Evolutionary conservation across 2,888 invertebrate genomes (phyloP).

Genomic region (Drosophila colorata): DNA sequence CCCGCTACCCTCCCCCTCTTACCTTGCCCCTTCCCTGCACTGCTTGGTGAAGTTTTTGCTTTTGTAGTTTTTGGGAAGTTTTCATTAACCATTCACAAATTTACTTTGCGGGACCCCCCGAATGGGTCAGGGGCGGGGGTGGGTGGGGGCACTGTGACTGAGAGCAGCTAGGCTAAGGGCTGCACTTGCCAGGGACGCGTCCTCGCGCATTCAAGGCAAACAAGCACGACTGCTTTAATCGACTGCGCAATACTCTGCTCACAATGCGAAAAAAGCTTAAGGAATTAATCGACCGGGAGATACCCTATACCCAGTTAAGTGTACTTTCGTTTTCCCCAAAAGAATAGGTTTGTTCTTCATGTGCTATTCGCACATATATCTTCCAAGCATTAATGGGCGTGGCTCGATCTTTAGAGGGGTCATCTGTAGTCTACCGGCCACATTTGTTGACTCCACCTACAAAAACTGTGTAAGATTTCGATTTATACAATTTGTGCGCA

Average conservation of each 20-base stretch:
- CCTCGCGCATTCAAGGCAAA: slow-evolving; percentile 63
- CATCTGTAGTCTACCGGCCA: too few relatives aligned
- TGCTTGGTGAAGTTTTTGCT: slow-evolving; percentile 16
- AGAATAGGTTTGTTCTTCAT: too few relatives aligned
- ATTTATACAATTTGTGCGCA: too few relatives aligned
- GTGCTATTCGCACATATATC: too few relatives aligned
- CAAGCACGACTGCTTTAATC: background rate
- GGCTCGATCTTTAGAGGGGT: too few relatives aligned
- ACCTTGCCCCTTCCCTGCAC: background rate
- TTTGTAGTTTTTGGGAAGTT: slow-evolving; percentile 53
- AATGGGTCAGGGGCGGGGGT: too few relatives aligned
- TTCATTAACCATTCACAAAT: slow-evolving; percentile 83
- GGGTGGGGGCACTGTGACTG: background rate
- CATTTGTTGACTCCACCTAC: too few relatives aligned
- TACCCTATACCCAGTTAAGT: too few relatives aligned
- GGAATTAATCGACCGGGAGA: too few relatives aligned
- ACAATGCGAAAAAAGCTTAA: background rate
- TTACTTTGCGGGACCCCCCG: slow-evolving; percentile 71
- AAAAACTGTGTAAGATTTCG: too few relatives aligned
- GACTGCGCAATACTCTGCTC: slow-evolving; percentile 3
- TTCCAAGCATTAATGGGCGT: too few relatives aligned
- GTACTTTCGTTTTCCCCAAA: too few relatives aligned
- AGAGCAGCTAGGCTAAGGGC: slow-evolving; percentile 5
- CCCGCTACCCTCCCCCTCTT: background rate
- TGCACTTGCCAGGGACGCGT: slow-evolving; percentile 49